Conservation (phyloP, 2,113 vertebrate species). For the Chloroceryle aenea region DNA sequence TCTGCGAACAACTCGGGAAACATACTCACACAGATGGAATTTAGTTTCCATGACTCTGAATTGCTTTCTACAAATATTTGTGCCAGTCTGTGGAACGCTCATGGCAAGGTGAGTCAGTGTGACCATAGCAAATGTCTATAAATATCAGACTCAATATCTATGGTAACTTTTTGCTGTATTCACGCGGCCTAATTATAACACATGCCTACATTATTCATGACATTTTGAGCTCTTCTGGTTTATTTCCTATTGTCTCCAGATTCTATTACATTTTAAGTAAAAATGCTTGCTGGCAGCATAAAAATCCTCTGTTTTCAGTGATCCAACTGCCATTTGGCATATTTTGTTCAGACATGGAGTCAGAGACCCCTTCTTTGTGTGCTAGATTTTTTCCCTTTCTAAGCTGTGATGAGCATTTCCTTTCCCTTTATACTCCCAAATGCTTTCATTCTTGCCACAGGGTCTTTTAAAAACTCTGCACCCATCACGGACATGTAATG, state of each 20-base stretch:
- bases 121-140: not conserved
- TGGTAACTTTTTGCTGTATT: not conserved
- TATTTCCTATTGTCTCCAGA: slow-evolving; percentile 28
- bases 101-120: slow-evolving; percentile 21
- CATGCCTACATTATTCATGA: not conserved
- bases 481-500: not conserved
- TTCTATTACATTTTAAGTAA: not conserved
- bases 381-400: not conserved
- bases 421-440: not conserved
- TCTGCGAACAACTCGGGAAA: not conserved
- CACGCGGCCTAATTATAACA: not conserved
- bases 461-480: not conserved
- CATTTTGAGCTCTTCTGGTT: slow-evolving; percentile 19
- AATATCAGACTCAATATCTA: slow-evolving; percentile 15
- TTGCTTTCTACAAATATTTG: slow-evolving; percentile 42
- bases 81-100: not conserved
- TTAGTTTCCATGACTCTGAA: slow-evolving; percentile 30
- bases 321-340: slow-evolving; percentile 12
- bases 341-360: not conserved
- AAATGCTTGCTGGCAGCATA: slow-evolving; percentile 15
- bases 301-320: not conserved
- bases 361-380: not conserved
- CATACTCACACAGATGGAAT: not conserved
- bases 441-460: not conserved
- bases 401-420: not conserved